These are phyloP conservation scores for Ctenochaetus hawaiiensis DNA, from an alignment of 2,797 vertebrate species.

Conservation along the genomic window DNA sequence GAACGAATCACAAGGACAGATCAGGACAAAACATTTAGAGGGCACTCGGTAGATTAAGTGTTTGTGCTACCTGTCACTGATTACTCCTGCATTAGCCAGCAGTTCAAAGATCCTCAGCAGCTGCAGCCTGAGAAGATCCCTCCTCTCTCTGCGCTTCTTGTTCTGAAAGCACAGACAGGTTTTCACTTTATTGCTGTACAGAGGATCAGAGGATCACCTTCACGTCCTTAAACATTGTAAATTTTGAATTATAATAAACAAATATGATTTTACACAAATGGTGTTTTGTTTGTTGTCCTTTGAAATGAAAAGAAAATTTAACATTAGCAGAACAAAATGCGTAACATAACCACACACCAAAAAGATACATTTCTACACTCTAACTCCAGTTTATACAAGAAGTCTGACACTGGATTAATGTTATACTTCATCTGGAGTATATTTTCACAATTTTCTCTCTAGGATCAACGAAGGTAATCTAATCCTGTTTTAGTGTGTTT, in stretches of 20 bases:
- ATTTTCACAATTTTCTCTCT: slow-evolving; percentile 2
- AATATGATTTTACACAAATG: neutral
- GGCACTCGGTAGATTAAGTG: neutral
- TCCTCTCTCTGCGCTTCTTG: slow-evolving; percentile 95
- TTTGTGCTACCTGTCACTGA: slow-evolving; percentile 94
- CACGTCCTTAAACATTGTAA: neutral
- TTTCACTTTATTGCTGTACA: neutral
- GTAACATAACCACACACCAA: no score
- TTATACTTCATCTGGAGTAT: slow-evolving; percentile 9
- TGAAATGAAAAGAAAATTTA: neutral
- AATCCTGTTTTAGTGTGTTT: slow-evolving; percentile 4
- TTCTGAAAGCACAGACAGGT: slow-evolving; percentile 85
- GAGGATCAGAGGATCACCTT: neutral
- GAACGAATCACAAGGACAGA: neutral
- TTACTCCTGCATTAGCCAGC: slow-evolving; percentile 96
- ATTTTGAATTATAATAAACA: neutral
- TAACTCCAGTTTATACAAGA: neutral
- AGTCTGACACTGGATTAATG: neutral
- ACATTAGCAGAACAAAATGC: neutral
- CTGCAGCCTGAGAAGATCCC: slow-evolving; percentile 94
- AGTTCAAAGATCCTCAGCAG: slow-evolving; percentile 97
- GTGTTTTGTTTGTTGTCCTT: neutral
- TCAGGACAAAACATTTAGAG: neutral
- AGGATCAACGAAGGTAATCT: slow-evolving; percentile 20
- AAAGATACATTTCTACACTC: neutral